phyloP scores from a whole-genome alignment of 2,113 vertebrate genomes.

The Theristicus caerulescens region DNA sequence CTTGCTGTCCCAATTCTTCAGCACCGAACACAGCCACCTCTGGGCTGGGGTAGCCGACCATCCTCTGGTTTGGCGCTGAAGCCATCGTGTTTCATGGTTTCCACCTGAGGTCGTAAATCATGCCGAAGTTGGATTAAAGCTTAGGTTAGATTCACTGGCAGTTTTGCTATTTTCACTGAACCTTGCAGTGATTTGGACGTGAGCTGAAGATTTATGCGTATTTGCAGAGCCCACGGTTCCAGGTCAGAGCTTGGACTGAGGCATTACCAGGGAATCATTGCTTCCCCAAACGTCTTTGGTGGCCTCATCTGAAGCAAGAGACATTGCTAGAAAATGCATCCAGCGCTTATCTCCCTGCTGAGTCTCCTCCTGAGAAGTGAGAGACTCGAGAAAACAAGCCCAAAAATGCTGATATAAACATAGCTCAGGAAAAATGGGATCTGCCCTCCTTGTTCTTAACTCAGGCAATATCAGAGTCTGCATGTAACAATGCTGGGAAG shows the following conservation, averaged over 20 bases:
- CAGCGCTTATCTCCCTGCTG: neutral
- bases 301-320: constrained; percentile 9
- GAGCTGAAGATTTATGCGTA: constrained; percentile 58
- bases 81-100: neutral
- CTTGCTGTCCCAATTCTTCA: neutral
- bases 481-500: neutral
- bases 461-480: rapidly evolving
- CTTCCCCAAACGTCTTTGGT: constrained; percentile 40
- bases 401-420: neutral
- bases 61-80: neutral
- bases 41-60: neutral
- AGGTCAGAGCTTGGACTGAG: constrained; percentile 50
- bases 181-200: constrained; percentile 50
- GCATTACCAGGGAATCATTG: neutral
- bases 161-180: constrained; percentile 52
- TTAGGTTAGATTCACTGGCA: constrained; percentile 8
- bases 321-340: neutral
- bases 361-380: neutral
- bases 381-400: neutral
- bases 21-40: neutral
- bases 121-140: neutral
- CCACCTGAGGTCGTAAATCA: constrained; percentile 61
- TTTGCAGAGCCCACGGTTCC: constrained; percentile 56
- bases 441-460: neutral
- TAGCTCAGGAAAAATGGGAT: neutral